A percentile compares a stretch with the other conserved stretches of the same genome.
phyloP scores from a whole-genome alignment of 2,113 vertebrate species.

The Chaetodon trifascialis region DNA sequence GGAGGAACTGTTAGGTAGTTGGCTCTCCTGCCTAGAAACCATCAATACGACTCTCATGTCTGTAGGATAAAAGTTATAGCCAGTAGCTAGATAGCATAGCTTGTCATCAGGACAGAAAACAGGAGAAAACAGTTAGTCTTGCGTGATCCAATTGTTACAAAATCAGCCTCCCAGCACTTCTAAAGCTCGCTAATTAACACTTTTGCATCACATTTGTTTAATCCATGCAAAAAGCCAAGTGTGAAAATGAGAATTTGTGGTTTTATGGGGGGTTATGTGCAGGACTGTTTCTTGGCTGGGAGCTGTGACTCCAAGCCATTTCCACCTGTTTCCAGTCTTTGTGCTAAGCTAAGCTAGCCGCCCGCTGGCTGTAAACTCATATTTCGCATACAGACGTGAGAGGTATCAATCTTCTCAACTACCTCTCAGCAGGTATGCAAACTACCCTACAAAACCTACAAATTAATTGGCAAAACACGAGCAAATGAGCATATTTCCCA shows the following conservation, averaged over 20 bases:
- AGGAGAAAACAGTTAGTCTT: no score
- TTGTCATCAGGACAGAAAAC: no score
- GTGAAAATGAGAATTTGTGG: background rate
- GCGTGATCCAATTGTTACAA: no score
- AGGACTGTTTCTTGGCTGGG: background rate
- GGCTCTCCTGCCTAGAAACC: background rate
- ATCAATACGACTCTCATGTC: background rate
- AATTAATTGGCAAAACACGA: background rate
- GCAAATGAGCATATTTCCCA: background rate
- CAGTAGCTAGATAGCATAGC: no score
- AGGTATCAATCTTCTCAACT: background rate
- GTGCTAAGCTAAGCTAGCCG: conserved; percentile 8
- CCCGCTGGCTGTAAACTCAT: conserved; percentile 2
- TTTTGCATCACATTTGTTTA: background rate
- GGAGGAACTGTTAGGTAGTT: background rate
- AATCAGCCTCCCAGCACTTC: no score
- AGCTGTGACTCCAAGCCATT: conserved; percentile 6
- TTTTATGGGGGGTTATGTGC: background rate
- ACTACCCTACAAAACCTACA: background rate
- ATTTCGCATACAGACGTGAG: background rate
- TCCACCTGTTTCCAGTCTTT: conserved; percentile 9
- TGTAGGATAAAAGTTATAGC: background rate
- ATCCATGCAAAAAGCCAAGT: background rate
- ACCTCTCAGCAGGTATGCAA: background rate
- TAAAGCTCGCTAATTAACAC: no score